A percentile compares a stretch with the other conserved stretches of the same genome.
phyloP scores from a whole-genome alignment of 2,888 invertebrate genomes.

The Heteropelma amictum region DNA sequence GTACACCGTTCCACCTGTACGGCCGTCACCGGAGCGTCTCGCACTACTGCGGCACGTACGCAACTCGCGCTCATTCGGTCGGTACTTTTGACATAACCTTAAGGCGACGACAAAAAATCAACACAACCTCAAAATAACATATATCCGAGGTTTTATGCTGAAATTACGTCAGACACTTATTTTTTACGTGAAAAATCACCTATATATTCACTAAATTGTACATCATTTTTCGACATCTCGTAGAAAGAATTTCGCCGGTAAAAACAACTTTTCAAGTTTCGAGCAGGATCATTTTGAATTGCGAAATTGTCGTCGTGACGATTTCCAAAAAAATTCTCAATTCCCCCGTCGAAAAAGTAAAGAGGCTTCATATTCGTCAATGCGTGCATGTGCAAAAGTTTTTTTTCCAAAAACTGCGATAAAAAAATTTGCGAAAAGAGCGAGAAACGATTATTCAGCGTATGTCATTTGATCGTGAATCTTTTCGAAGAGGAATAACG shows the following conservation, averaged over 20 bases:
- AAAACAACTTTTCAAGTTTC: neutral
- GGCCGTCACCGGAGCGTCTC: conserved; percentile 45
- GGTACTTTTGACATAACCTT: conserved; percentile 35
- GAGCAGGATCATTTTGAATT: neutral
- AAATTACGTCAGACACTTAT: too few relatives aligned
- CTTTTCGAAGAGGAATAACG: too few relatives aligned
- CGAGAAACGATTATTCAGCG: too few relatives aligned
- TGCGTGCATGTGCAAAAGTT: neutral
- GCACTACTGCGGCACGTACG: conserved; percentile 31
- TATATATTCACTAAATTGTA: too few relatives aligned
- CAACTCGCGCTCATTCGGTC: conserved; percentile 26
- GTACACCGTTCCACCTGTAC: conserved; percentile 29
- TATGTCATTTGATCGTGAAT: too few relatives aligned
- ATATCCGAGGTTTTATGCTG: neutral
- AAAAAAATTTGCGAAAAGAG: too few relatives aligned
- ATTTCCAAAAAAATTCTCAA: neutral
- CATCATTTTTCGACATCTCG: too few relatives aligned
- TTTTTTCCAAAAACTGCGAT: too few relatives aligned
- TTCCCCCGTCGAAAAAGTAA: neutral
- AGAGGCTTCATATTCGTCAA: neutral
- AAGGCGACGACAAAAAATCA: neutral
- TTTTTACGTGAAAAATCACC: too few relatives aligned
- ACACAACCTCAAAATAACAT: conserved; percentile 2
- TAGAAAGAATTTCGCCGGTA: neutral
- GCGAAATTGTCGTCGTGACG: neutral